These are phyloP conservation scores for Macrophya annulata DNA, from an alignment of 2,888 invertebrate genomes.

Conservation along the genomic window DNA sequence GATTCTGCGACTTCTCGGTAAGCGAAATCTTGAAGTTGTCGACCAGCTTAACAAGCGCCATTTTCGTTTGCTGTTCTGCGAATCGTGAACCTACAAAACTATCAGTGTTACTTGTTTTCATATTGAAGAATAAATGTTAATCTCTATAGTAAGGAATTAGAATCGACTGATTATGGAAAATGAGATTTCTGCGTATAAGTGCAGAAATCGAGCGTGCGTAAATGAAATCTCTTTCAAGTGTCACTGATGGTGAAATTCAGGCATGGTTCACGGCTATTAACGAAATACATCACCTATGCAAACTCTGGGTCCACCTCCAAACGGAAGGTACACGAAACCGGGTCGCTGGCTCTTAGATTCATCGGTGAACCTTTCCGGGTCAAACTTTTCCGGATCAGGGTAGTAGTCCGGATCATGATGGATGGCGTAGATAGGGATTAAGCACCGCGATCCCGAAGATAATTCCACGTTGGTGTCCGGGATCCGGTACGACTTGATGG, in stretches of 20 bases:
- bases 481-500: slow-evolving; percentile 71
- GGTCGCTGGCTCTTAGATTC: slow-evolving; percentile 71
- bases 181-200: slow-evolving; percentile 59
- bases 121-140: background rate
- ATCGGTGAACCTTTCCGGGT: slow-evolving; percentile 79
- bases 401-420: slow-evolving; percentile 78
- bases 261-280: slow-evolving; percentile 62
- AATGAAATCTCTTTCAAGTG: background rate
- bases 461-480: slow-evolving; percentile 74
- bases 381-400: slow-evolving; percentile 78
- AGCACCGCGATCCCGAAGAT: slow-evolving; percentile 71
- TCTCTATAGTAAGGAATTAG: background rate
- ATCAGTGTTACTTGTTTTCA: background rate
- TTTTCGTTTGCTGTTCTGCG: slow-evolving; percentile 60
- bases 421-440: slow-evolving; percentile 74
- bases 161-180: background rate
- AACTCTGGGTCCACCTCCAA: slow-evolving; percentile 13
- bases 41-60: slow-evolving; percentile 65
- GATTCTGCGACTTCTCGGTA: slow-evolving; percentile 9
- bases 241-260: background rate
- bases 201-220: slow-evolving; percentile 50
- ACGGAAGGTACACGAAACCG: slow-evolving; percentile 62
- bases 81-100: slow-evolving; percentile 51
- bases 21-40: slow-evolving; percentile 63
- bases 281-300: background rate